phyloP scores from a whole-genome alignment of 2,113 vertebrate genomes.

The Butorides virescens region DNA sequence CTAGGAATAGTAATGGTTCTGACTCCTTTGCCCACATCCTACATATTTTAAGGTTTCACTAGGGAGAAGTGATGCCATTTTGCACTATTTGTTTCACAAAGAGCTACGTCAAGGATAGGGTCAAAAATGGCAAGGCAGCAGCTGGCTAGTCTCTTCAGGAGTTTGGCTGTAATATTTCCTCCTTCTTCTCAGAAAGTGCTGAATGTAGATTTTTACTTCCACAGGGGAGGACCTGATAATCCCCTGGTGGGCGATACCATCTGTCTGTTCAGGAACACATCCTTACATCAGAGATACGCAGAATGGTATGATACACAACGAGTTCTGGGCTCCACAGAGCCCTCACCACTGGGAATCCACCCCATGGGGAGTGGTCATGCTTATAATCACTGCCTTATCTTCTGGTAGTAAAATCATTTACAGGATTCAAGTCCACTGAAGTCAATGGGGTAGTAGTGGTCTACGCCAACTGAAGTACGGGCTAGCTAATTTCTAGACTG shows the following conservation, averaged over 20 bases:
- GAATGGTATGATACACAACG: background rate
- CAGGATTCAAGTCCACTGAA: background rate
- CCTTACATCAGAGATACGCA: background rate
- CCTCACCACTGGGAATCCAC: background rate
- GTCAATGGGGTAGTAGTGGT: background rate
- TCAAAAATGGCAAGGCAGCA: slow-evolving; percentile 27
- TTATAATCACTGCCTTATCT: background rate
- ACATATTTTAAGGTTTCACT: background rate
- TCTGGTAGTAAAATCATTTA: background rate
- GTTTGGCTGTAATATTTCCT: background rate
- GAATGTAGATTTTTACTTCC: slow-evolving; percentile 2
- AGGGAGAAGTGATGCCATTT: background rate
- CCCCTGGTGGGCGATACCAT: slow-evolving; percentile 36
- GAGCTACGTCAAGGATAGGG: background rate
- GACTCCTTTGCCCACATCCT: background rate
- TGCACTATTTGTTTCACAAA: background rate
- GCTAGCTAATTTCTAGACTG: background rate
- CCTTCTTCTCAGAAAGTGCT: slow-evolving; percentile 29
- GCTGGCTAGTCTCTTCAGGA: slow-evolving; percentile 9
- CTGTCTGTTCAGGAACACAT: slow-evolving; percentile 42
- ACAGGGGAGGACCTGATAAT: slow-evolving; percentile 24
- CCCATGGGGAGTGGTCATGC: rapidly evolving
- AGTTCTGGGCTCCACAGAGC: background rate
- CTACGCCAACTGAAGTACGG: background rate
- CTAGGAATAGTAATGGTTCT: slow-evolving; percentile 37